Conservation (phyloP, 2,888 invertebrate genomes). For the Pyrrhia umbra region DNA sequence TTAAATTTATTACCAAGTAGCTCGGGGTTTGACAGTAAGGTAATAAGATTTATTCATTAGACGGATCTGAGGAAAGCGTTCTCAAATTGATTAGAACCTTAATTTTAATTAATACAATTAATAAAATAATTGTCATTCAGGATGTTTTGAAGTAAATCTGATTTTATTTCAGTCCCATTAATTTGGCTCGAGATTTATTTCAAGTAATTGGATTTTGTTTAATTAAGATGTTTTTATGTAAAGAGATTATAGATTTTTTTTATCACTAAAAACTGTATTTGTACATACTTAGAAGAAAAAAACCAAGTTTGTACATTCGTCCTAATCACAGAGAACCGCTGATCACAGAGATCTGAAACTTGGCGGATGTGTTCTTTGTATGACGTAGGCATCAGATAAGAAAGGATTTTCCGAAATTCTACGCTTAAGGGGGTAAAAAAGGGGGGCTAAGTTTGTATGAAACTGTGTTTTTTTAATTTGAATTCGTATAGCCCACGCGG, state of each 20-base stretch:
- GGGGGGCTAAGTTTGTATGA: too few species aligned
- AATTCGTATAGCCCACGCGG: too few species aligned
- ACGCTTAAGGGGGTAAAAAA: too few species aligned
- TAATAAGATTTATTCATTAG: background rate
- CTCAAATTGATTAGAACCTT: conserved; percentile 31
- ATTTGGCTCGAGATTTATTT: conserved; percentile 32
- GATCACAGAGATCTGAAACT: too few species aligned
- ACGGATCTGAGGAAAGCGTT: conserved; percentile 3
- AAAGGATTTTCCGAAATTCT: too few species aligned
- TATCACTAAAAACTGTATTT: background rate
- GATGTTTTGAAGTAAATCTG: conserved; percentile 23
- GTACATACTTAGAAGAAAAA: background rate
- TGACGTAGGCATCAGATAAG: too few species aligned
- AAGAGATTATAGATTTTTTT: background rate
- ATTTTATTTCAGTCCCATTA: conserved; percentile 25
- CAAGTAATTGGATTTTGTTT: background rate
- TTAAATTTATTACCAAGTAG: background rate
- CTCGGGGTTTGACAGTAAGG: background rate
- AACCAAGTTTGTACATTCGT: too few species aligned
- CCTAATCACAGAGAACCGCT: too few species aligned
- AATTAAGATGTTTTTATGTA: background rate
- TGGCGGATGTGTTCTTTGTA: too few species aligned
- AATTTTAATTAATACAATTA: conserved; percentile 50
- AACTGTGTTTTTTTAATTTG: too few species aligned
- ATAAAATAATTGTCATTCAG: conserved; percentile 25